Evolutionary conservation across 2,797 vertebrate species (phyloP), one percentile per base, ranked within the genome.

Genomic region (Odontamblyopus lacepedii): DNA sequence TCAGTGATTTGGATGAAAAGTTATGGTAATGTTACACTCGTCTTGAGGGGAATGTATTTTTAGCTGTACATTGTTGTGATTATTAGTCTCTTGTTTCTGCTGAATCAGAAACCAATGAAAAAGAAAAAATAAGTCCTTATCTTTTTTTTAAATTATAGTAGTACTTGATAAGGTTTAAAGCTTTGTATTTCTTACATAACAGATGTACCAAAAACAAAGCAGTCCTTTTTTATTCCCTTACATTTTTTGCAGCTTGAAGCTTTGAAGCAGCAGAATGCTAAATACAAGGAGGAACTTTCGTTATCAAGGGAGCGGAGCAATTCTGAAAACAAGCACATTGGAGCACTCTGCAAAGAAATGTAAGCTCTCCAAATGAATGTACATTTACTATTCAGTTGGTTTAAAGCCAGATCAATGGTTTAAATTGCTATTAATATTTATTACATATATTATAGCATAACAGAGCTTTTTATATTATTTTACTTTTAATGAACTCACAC

Each of bases 181-280:
- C 41, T 44, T 44, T 44, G 13, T n/a, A 53, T 18, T 27, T 57
- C 6, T 57, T 23, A 4, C 7, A 57, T 57, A 26, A 57, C 55
- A 57, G 16, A 56, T 59, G 56, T 29, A 29, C 56, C 61, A 38
- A 32, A 19, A n/a, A 63, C 35, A 63, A 63, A 59, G 53, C 26
- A 5, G 57, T 29, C 2, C 8, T 23, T 48, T 66, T 59, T 61
- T 27, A 12, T 74, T 44, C 15, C 23, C 44, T 32, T 71, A 23
- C 74, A 12, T 50, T 61, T n/a, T 48, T 69, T 78, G 62, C 92
- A 99, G 97, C 88, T 98, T 70, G 95, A 97, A 72, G 85, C 92
- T 78, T 91, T 98, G 84, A 96, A 96, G 75, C 94, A 96, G 89
- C 95, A 97, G 89, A 96, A 95, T 88, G 88, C 92, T 85, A 95